Evolutionary conservation across 30 jellyfish, hydroid and myxozoan species (phyloP).

Genomic region (Nemopilema nomurai): DNA sequence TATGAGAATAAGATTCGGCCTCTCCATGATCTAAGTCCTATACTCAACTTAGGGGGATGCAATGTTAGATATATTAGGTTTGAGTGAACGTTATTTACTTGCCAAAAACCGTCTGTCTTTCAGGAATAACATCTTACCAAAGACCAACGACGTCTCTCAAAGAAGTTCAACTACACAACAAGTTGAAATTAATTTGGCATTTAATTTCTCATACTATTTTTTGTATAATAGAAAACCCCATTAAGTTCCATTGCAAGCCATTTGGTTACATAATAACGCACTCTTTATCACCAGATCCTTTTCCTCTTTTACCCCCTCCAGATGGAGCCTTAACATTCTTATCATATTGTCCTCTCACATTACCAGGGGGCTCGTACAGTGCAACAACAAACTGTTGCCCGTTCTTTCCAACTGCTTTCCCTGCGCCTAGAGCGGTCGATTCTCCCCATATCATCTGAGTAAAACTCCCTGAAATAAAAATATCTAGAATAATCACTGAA

Average conservation of each 20-base stretch:
- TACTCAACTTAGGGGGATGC: too few relatives aligned
- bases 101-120: too few relatives aligned
- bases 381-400: constrained; percentile 96
- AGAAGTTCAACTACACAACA: too few relatives aligned
- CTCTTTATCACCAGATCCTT: constrained; percentile 51
- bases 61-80: too few relatives aligned
- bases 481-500: neutral
- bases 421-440: constrained; percentile 84
- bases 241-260: neutral
- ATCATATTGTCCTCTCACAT: constrained; percentile 87
- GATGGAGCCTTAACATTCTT: constrained; percentile 72
- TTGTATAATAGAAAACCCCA: neutral
- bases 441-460: constrained; percentile 96
- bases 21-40: too few relatives aligned
- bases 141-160: too few relatives aligned
- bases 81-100: too few relatives aligned
- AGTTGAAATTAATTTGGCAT: too few relatives aligned
- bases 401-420: constrained; percentile 85
- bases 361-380: constrained; percentile 95
- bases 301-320: constrained; percentile 62
- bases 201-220: too few relatives aligned
- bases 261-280: constrained; percentile 51
- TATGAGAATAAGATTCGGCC: too few relatives aligned
- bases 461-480: constrained; percentile 82
- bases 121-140: too few relatives aligned